Conservation (phyloP, 2,113 vertebrate genomes). For the Rhagologus leucostigma region DNA sequence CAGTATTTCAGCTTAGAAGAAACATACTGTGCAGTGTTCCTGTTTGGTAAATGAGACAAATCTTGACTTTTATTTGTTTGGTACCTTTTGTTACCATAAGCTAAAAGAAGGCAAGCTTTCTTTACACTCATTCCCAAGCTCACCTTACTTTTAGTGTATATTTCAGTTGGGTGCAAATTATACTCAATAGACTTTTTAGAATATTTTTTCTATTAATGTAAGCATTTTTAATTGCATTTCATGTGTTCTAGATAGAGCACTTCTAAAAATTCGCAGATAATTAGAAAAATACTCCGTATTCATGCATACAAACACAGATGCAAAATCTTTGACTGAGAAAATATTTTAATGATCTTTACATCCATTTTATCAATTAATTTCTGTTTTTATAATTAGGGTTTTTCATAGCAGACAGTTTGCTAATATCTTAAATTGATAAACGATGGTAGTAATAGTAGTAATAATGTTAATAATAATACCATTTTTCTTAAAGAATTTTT, state of each 20-base stretch:
- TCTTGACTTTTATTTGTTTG: neutral
- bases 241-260: neutral
- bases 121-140: neutral
- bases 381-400: neutral
- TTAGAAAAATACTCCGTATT: neutral
- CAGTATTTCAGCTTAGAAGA: neutral
- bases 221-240: neutral
- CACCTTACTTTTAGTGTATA: neutral
- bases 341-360: neutral
- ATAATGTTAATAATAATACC: neutral
- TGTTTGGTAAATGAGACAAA: neutral
- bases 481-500: neutral
- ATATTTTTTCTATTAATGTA: neutral
- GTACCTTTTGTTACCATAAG: neutral
- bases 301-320: neutral
- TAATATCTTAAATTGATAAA: neutral
- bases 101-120: neutral
- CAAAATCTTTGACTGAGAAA: neutral
- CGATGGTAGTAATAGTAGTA: neutral
- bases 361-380: constrained; percentile 4
- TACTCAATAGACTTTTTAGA: neutral
- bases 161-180: neutral
- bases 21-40: neutral
- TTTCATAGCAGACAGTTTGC: neutral
- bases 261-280: neutral